phyloP scores from a whole-genome alignment of 2,888 invertebrate species.

The Iphiclides podalirius region DNA sequence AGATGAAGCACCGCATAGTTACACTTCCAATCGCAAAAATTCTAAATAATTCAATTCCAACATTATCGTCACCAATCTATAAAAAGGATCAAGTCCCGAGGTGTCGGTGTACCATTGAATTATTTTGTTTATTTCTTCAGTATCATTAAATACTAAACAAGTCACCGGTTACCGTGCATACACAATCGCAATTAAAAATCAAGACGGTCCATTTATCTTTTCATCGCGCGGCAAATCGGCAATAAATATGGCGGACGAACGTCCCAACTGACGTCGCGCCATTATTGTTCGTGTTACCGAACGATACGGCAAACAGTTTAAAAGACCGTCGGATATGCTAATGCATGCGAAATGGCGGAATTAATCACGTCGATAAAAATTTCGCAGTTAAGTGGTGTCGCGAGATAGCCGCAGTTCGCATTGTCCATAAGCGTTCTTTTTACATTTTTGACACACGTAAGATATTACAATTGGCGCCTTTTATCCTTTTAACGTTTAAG shows the following conservation, averaged over 20 bases:
- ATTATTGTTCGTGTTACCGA: constrained; percentile 73
- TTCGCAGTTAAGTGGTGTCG: constrained; percentile 18
- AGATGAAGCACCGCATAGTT: too few species aligned
- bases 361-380: constrained; percentile 50
- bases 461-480: not conserved
- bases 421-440: not conserved
- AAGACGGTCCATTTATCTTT: constrained; percentile 30
- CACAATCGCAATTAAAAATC: constrained; percentile 23
- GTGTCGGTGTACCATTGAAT: not conserved
- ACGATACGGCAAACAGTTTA: constrained; percentile 47
- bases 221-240: constrained; percentile 41
- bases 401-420: constrained; percentile 5
- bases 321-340: constrained; percentile 52
- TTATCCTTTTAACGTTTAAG: constrained; percentile 11
- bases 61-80: too few species aligned
- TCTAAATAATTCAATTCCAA: too few species aligned
- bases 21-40: too few species aligned
- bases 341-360: constrained; percentile 53
- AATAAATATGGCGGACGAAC: constrained; percentile 50
- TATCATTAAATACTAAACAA: constrained; percentile 15
- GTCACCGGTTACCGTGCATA: not conserved
- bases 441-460: not conserved
- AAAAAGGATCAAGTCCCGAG: not conserved
- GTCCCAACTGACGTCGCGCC: constrained; percentile 45
- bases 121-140: not conserved